These are phyloP conservation scores for Myotis lucifugus DNA, from an alignment of 2,113 vertebrate genomes.

Conservation along the genomic window DNA sequence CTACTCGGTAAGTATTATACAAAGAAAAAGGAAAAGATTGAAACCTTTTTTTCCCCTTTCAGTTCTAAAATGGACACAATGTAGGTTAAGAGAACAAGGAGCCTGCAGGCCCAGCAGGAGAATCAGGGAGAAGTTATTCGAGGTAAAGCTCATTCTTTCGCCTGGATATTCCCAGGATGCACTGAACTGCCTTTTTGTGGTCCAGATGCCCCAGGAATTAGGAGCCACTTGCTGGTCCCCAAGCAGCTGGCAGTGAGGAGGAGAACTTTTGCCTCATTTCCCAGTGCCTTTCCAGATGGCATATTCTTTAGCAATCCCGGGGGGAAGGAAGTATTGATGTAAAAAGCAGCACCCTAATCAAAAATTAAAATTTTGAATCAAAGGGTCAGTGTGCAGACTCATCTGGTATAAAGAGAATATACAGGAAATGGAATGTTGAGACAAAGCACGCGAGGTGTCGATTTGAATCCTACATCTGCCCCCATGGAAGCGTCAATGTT, in stretches of 20 bases:
- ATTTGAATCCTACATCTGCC: neutral
- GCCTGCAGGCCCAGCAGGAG: neutral
- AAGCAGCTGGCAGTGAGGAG: neutral
- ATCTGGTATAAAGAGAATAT: neutral
- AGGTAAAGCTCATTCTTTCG: neutral
- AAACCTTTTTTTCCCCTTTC: neutral
- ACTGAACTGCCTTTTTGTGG: neutral
- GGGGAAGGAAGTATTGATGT: neutral
- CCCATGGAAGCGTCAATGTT: no score
- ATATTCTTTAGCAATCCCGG: neutral
- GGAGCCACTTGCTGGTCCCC: neutral
- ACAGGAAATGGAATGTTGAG: neutral
- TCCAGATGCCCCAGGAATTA: neutral
- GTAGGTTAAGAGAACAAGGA: neutral
- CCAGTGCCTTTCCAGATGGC: neutral
- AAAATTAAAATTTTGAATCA: neutral
- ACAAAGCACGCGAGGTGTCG: neutral
- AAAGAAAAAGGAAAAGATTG: conserved; percentile 34
- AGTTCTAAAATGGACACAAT: conserved; percentile 47
- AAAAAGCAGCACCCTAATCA: neutral
- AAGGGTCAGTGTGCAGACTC: neutral
- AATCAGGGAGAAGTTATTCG: neutral
- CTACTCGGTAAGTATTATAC: neutral
- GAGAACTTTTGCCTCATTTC: neutral
- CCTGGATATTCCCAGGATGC: neutral